phyloP scores from a whole-genome alignment of 2,888 invertebrate genomes.

The Hirtodrosophila trivittata region DNA sequence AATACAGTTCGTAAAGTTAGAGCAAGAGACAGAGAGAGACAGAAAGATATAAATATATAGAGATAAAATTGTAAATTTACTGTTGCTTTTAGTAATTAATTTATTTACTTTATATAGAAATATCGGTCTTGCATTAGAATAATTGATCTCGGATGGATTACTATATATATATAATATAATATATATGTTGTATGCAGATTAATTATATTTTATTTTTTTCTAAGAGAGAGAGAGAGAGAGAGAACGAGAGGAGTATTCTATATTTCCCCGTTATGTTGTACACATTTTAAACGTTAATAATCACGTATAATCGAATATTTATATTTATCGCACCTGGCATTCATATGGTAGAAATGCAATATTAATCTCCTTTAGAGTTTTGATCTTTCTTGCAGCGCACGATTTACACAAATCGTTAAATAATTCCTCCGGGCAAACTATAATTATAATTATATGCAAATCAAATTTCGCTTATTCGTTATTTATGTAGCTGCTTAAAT shows the following conservation, averaged over 20 bases:
- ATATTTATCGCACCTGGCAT: constrained; percentile 90
- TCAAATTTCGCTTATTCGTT: constrained; percentile 49
- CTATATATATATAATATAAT: no score
- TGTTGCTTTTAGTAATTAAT: no score
- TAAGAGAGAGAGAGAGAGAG: constrained; percentile 5
- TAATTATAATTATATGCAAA: constrained; percentile 71
- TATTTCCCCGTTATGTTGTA: background rate
- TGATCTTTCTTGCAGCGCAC: constrained; percentile 96
- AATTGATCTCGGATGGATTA: no score
- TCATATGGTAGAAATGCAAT: constrained; percentile 99
- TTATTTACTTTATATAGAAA: constrained; percentile 3
- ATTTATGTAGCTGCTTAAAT: constrained; percentile 15
- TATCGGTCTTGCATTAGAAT: background rate
- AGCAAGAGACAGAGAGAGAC: constrained; percentile 17
- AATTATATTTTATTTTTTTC: no score
- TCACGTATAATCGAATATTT: constrained; percentile 12
- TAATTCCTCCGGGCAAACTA: constrained; percentile 97
- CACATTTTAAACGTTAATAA: constrained; percentile 2
- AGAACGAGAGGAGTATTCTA: constrained; percentile 10
- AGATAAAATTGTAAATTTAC: no score
- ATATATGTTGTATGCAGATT: no score
- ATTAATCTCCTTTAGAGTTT: constrained; percentile 99
- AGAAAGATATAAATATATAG: constrained; percentile 14
- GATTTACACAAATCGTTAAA: constrained; percentile 99
- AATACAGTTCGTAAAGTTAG: no score